Conservation (phyloP, 1,140 invertebrate species). For the Contarinia nasturtii region DNA sequence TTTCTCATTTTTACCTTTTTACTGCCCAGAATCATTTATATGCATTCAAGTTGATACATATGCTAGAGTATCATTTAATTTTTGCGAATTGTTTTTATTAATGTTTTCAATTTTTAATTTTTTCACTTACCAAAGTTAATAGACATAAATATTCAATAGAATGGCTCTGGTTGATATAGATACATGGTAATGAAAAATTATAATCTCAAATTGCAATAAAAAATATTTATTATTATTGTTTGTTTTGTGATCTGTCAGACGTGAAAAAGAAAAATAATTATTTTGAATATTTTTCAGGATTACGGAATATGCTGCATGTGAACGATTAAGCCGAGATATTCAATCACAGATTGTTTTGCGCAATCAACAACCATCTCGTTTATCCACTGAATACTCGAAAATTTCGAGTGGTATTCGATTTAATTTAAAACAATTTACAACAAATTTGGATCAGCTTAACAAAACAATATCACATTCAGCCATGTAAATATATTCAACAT, state of each 20-base stretch:
- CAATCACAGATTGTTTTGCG: conserved; percentile 36
- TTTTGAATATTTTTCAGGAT: conserved; percentile 27
- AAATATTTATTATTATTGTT: not conserved
- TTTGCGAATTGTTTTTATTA: too few relatives aligned
- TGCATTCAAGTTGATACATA: too few relatives aligned
- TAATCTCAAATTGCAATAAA: not conserved
- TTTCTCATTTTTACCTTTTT: too few relatives aligned
- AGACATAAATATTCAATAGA: conserved; percentile 2
- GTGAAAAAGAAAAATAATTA: not conserved
- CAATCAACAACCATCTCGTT: conserved; percentile 26
- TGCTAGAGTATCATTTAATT: too few relatives aligned
- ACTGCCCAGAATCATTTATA: too few relatives aligned
- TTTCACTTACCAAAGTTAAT: too few relatives aligned
- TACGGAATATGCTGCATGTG: conserved; percentile 41
- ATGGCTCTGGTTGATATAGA: conserved; percentile 22
- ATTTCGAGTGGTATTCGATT: conserved; percentile 37
- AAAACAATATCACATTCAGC: conserved; percentile 29
- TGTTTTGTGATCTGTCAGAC: not conserved
- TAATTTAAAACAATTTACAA: conserved; percentile 36
- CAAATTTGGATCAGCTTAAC: conserved; percentile 36
- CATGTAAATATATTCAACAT: conserved; percentile 27
- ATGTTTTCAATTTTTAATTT: too few relatives aligned
- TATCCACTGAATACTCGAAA: conserved; percentile 30
- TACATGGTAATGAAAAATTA: conserved; percentile 11
- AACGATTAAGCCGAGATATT: conserved; percentile 38